These are phyloP conservation scores for Cyprinodon brontotheroides DNA, from an alignment of 2,113 vertebrate species.

Conservation along the genomic window DNA sequence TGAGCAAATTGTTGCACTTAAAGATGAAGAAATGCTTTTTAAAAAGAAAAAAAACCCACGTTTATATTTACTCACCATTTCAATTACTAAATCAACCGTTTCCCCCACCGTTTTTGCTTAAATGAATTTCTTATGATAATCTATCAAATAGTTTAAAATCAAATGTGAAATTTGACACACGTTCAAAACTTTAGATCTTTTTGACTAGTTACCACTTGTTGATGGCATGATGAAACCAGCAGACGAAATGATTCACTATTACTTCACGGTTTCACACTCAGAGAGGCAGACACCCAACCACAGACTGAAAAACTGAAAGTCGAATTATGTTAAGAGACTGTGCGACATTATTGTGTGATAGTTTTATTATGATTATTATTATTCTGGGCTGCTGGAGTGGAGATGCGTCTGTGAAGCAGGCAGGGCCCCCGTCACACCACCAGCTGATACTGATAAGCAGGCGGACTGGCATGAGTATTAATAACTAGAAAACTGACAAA, in stretches of 20 bases:
- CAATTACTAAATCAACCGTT: too few relatives aligned
- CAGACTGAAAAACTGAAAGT: not conserved
- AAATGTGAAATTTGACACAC: not conserved
- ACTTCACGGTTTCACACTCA: not conserved
- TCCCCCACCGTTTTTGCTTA: too few relatives aligned
- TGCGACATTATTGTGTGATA: not conserved
- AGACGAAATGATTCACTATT: not conserved
- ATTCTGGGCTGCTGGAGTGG: not conserved
- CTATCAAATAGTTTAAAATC: too few relatives aligned
- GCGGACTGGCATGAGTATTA: slow-evolving; percentile 48
- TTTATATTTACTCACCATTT: not conserved
- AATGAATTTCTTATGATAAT: too few relatives aligned
- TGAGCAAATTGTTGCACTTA: too few relatives aligned
- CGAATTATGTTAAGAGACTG: not conserved
- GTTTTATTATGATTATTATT: not conserved
- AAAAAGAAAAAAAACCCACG: not conserved
- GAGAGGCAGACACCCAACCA: not conserved
- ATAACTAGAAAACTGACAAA: slow-evolving; percentile 10
- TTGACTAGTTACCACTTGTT: not conserved
- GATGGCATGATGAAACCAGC: not conserved
- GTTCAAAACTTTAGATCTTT: not conserved
- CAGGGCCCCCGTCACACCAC: slow-evolving; percentile 24
- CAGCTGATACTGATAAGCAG: slow-evolving; percentile 51
- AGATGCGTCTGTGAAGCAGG: not conserved
- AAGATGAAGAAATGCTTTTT: too few relatives aligned